Evolutionary conservation across 1,140 invertebrate genomes (phyloP).

Genomic region (Trichonephila clavipes): DNA sequence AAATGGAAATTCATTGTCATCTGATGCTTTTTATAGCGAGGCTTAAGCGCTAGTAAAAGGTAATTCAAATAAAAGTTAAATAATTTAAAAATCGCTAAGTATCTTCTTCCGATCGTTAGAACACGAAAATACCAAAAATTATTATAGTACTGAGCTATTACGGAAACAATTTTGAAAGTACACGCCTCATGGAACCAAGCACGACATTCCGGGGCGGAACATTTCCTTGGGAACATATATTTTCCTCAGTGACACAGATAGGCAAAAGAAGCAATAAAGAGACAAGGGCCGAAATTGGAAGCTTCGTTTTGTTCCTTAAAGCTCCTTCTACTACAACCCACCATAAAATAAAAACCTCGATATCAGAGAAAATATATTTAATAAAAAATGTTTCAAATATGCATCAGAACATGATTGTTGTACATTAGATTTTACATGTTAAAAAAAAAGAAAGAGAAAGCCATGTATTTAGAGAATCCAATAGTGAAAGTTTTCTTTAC

Average conservation of each 20-base stretch:
- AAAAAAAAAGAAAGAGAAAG: background rate
- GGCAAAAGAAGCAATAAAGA: background rate
- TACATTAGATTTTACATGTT: background rate
- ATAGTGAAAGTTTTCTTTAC: too few species aligned
- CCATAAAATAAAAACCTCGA: background rate
- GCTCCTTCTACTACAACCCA: background rate
- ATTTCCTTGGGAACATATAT: background rate
- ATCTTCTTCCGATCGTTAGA: background rate
- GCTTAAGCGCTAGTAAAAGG: too few species aligned
- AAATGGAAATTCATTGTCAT: too few species aligned
- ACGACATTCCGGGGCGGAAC: background rate
- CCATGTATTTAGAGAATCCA: background rate
- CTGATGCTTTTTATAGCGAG: too few species aligned
- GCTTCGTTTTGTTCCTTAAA: background rate
- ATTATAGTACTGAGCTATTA: background rate
- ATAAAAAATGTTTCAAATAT: background rate
- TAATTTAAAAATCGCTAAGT: background rate
- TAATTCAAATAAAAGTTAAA: background rate
- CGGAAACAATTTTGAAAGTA: background rate
- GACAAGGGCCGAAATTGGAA: background rate
- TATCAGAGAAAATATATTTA: background rate
- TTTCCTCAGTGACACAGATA: slow-evolving; percentile 2
- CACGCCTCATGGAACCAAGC: too few species aligned
- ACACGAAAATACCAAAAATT: background rate
- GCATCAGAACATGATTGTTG: background rate